Evolutionary conservation across 2,797 vertebrate genomes (phyloP).

Genomic region (Dendrocincla tyrannina): DNA sequence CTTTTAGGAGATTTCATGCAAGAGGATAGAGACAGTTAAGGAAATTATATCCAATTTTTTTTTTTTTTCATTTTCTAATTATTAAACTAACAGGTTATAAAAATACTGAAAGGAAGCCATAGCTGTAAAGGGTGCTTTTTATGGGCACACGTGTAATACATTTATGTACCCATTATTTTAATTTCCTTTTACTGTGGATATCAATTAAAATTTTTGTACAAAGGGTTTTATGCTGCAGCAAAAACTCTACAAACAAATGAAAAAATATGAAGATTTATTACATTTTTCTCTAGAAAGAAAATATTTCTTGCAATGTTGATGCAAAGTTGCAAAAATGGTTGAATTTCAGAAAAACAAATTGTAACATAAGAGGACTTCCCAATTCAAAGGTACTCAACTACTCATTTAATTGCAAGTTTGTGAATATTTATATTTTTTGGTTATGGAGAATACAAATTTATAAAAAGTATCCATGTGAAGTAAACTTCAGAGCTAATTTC

Average conservation of each 20-base stretch:
- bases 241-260: background rate
- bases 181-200: background rate
- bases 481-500: background rate
- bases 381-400: background rate
- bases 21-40: background rate
- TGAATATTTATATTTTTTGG: background rate
- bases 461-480: background rate
- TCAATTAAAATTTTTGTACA: background rate
- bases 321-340: background rate
- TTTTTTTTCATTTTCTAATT: background rate
- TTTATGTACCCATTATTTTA: background rate
- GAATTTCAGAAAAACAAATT: background rate
- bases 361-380: background rate
- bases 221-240: background rate
- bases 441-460: background rate
- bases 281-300: background rate
- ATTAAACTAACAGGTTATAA: background rate
- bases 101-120: background rate
- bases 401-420: background rate
- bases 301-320: background rate
- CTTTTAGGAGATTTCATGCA: background rate
- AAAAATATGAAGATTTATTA: background rate
- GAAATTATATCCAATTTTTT: background rate
- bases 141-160: background rate
- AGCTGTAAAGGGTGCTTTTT: background rate